Evolutionary conservation across 2,888 invertebrate genomes (phyloP).

Genomic region (Coenonympha glycerion): DNA sequence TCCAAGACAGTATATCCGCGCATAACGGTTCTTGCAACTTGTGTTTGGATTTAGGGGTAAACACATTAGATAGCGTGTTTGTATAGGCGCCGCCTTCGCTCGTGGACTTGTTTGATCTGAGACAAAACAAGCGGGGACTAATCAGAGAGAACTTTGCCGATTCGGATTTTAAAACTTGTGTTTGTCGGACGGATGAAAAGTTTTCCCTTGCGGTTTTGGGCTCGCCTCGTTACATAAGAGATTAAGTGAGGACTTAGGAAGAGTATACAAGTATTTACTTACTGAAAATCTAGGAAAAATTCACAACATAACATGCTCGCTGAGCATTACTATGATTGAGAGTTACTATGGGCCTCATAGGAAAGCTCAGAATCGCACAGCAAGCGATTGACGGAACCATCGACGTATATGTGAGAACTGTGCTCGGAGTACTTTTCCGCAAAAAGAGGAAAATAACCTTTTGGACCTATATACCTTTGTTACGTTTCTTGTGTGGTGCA

Average conservation of each 20-base stretch:
- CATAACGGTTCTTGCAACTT: slow-evolving; percentile 48
- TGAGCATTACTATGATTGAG: too few relatives aligned
- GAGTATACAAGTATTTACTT: not conserved
- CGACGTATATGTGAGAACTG: too few relatives aligned
- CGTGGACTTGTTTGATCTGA: slow-evolving; percentile 62
- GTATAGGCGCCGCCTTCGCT: slow-evolving; percentile 60
- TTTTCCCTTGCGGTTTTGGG: slow-evolving; percentile 23
- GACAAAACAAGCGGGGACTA: slow-evolving; percentile 47
- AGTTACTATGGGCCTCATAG: too few relatives aligned
- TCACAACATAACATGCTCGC: too few relatives aligned
- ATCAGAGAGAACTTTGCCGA: slow-evolving; percentile 56
- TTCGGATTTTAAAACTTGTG: slow-evolving; percentile 48
- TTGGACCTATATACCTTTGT: too few relatives aligned
- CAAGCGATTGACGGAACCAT: too few relatives aligned
- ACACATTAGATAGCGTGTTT: slow-evolving; percentile 71
- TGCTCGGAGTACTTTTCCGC: too few relatives aligned
- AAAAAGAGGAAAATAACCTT: too few relatives aligned
- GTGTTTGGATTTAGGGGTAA: slow-evolving; percentile 68
- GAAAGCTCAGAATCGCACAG: too few relatives aligned
- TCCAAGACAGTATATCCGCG: slow-evolving; percentile 12
- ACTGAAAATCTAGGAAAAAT: not conserved
- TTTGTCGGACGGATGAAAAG: slow-evolving; percentile 29
- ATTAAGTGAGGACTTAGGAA: slow-evolving; percentile 13
- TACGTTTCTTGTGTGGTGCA: too few relatives aligned
- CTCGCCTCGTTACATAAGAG: slow-evolving; percentile 11